Base-by-base conservation (phyloP, 2,888 invertebrate genomes). In the Anoncus sp. region DNA sequence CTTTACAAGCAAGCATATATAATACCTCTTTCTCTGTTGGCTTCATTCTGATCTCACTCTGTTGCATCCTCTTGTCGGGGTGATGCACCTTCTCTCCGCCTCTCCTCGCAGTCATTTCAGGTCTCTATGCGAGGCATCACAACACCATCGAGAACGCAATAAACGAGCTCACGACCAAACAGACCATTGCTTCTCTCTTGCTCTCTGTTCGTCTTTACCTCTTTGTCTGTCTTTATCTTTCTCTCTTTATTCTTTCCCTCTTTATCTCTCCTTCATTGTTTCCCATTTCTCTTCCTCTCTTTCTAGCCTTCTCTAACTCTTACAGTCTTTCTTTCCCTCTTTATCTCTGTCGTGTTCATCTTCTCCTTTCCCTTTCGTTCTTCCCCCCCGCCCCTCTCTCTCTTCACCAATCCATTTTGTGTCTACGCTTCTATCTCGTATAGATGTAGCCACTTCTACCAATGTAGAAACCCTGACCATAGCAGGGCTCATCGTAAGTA, bases 51-150 rank as follows among this genome's bases (percentile, higher is more conserved):
- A 12, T 12, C 16, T 3, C 20, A n/a, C 43, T 27, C 53, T 38
- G 24, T 18, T 57, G 20, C 47, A 3, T 31, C 24, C 24, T 22
- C n/a, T 20, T 12, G 24, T 67, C 16, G 57, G n/a, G 35, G 4
- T 22, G 75, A 77, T 75, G 75, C 80, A 78, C 75, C 72, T 55
- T 70, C 45, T 70, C 45, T 47, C 49, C 38, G 38, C 2, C 53
- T 12, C 57, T 47, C 60, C 18, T 12, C 45, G 40, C 63, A n/a
- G 55, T 51, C 51, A 55, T n/a, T 20, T 18, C 49, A 20, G 63
- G 35, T 16, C 35, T 22, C n/a, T 10, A 22, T 72, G 57, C 31
- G 62, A 10, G 35, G 35, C 49, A 65, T 65, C 63, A 49, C 63
- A 27, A 51, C 69, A 63, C 63, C 40, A 75, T 69, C 69, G 40